These are phyloP conservation scores for Luperina testacea DNA, from an alignment of 2,888 invertebrate species.

Conservation along the genomic window DNA sequence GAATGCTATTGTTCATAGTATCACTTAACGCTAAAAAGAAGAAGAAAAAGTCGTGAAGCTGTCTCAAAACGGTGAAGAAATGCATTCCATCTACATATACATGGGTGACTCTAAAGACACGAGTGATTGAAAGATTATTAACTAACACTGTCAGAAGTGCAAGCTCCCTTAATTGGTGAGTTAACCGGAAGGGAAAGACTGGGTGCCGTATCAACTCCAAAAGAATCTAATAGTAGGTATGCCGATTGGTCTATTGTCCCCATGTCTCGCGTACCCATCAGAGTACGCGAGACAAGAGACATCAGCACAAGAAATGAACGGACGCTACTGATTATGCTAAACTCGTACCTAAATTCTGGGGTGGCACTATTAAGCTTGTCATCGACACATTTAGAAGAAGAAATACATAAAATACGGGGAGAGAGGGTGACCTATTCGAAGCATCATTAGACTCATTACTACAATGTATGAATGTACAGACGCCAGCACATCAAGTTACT, in stretches of 20 bases:
- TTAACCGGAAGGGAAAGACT: too few relatives aligned
- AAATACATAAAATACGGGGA: background rate
- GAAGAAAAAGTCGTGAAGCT: background rate
- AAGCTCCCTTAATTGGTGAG: background rate
- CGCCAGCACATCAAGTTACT: too few relatives aligned
- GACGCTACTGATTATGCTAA: background rate
- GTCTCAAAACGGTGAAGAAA: background rate
- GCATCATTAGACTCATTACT: slow-evolving; percentile 52
- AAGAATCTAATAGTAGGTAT: background rate
- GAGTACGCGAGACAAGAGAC: too few relatives aligned
- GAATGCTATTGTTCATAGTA: background rate
- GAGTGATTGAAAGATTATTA: background rate
- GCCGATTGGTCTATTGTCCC: background rate
- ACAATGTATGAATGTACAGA: slow-evolving; percentile 8
- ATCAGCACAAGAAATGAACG: background rate
- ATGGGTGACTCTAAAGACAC: background rate
- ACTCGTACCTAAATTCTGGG: background rate
- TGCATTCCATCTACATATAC: background rate
- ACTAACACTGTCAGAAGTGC: background rate
- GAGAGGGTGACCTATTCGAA: slow-evolving; percentile 19
- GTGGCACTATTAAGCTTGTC: background rate
- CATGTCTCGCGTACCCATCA: background rate
- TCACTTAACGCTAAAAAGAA: background rate
- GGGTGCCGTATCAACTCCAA: background rate
- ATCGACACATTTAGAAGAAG: slow-evolving; percentile 4